Evolutionary conservation across 2,888 invertebrate genomes (phyloP).

Genomic region (Eledona agricola): DNA sequence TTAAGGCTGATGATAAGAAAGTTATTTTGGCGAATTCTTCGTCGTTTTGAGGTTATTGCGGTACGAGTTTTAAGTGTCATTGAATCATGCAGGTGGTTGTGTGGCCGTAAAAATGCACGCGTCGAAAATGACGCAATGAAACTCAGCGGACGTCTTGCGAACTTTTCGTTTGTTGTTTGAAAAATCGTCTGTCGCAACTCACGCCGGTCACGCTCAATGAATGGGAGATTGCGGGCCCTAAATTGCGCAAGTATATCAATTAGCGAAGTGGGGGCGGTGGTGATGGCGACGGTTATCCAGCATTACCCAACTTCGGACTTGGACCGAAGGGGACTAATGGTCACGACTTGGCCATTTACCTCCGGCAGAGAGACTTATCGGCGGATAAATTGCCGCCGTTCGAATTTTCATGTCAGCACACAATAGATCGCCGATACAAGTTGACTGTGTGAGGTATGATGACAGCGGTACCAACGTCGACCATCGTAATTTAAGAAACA

Average conservation of each 20-base stretch:
- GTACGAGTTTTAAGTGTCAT: too few species aligned
- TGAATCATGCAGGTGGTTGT: too few species aligned
- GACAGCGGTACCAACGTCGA: slow-evolving; percentile 61
- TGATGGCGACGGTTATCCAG: slow-evolving; percentile 30
- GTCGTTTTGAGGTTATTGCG: too few species aligned
- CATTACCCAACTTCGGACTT: slow-evolving; percentile 54
- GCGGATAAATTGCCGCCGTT: slow-evolving; percentile 67
- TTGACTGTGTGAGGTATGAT: slow-evolving; percentile 61
- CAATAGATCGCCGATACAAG: slow-evolving; percentile 60
- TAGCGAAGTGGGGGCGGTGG: slow-evolving; percentile 40
- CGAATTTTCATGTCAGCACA: slow-evolving; percentile 66
- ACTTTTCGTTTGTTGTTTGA: too few species aligned
- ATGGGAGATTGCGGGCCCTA: slow-evolving; percentile 15
- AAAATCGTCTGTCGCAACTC: slow-evolving; percentile 23
- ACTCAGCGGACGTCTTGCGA: too few species aligned
- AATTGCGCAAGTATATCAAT: slow-evolving; percentile 44
- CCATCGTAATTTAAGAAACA: slow-evolving; percentile 35
- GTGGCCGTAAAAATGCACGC: too few species aligned
- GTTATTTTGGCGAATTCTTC: slow-evolving; percentile 28
- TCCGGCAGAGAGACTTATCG: slow-evolving; percentile 69
- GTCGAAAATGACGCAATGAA: too few species aligned
- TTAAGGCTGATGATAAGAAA: slow-evolving; percentile 14
- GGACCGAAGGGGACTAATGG: slow-evolving; percentile 63
- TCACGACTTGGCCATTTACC: slow-evolving; percentile 71
- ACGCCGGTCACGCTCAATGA: slow-evolving; percentile 29